Conservation (phyloP, 2,113 vertebrate species). For the Sarotherodon lohbergeri region DNA sequence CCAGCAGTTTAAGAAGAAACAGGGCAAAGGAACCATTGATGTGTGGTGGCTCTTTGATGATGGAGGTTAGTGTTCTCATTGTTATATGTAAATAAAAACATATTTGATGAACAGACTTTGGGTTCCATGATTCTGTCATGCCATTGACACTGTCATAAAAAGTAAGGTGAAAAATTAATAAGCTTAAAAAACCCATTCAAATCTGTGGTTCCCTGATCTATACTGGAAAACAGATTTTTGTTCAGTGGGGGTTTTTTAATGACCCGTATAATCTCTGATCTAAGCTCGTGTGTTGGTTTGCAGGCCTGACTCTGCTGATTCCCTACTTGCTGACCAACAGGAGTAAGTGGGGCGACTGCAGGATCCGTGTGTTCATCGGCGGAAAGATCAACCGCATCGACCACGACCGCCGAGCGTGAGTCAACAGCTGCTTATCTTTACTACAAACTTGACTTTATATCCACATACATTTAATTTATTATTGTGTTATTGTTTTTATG, state of each 20-base stretch:
- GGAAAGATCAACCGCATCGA: constrained; percentile 96
- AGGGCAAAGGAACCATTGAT: constrained; percentile 93
- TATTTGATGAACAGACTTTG: neutral
- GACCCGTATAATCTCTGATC: rapidly evolving
- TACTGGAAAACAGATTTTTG: neutral
- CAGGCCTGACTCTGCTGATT: constrained; percentile 91
- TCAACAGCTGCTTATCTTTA: neutral
- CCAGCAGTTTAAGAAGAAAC: constrained; percentile 90
- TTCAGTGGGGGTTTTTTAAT: neutral
- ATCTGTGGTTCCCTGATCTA: neutral
- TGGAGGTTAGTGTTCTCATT: constrained; percentile 76
- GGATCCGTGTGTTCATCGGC: constrained; percentile 75
- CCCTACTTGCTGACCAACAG: constrained; percentile 92
- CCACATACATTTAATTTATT: neutral
- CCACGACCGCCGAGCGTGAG: constrained; percentile 96
- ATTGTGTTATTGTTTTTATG: neutral
- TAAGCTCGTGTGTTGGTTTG: neutral
- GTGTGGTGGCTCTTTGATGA: constrained; percentile 99
- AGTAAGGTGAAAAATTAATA: rapidly evolving
- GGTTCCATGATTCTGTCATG: rapidly evolving
- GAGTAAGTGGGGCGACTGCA: constrained; percentile 76
- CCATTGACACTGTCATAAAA: neutral
- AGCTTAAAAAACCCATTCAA: neutral
- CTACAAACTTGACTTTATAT: neutral
- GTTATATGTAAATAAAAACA: neutral